Evolutionary conservation across 1,140 invertebrate species (phyloP), one percentile per base, ranked within the genome.

Genomic region (Drosophila rufa): DNA sequence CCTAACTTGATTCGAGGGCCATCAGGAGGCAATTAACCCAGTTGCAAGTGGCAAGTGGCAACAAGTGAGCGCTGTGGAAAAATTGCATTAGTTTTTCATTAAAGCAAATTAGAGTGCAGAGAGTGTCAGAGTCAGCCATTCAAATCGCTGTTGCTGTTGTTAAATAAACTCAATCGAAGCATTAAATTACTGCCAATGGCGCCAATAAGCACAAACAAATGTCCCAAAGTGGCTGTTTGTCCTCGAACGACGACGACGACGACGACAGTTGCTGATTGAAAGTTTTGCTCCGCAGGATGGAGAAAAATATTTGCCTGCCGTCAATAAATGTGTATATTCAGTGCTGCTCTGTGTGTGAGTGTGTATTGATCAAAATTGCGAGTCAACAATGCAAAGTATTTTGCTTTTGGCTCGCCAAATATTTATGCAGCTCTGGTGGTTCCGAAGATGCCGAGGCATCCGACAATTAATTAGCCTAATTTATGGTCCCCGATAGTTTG

Each of bases 121-220:
- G 22, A 15, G 22, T 25, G 19, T 22, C 27, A 58, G 30, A 55
- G 11, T 43, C 27, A 66, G 65, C 51, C 30, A 51, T 55, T 51
- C 30, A 50, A 60, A 74, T 59, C 48, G 51, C 55, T 79, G 71
- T 40, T 40, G 68, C 68, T 82, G 65, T 65, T 82, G 82, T 79
- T 85, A 61, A 86, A 77, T 69, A 86, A 86, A 79, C 82, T 86
- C 82, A 86, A 86, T 82, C 70, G 70, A 82, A 71, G 82, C 82
- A 86, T 86, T 86, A 86, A 86, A 86, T 86, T 86, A 86, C 82
- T 70, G 81, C 80, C 80, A 85, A 53, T 80, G 80, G 73, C 75
- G 79, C 74, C 82, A 75, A 79, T 75, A 77, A 80, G 77, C 76
- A 79, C 57, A 82, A 79, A 78, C 59, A 79, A 65, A 80, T 67